Conservation (phyloP, 2,888 invertebrate genomes). For the Pinctada fucata region DNA sequence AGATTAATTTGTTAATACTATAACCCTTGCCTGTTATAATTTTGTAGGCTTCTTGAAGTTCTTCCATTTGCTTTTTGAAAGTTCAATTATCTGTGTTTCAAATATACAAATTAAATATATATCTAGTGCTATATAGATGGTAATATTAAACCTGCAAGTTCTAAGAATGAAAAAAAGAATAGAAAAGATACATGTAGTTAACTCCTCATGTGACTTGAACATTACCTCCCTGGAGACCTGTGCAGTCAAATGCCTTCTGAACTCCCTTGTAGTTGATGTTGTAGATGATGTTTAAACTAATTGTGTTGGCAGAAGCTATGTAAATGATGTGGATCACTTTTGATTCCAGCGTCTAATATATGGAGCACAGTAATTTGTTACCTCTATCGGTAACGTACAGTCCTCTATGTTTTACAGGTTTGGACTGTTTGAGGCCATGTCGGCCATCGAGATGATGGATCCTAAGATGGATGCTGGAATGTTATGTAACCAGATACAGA, state of each 20-base stretch:
- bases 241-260: neutral
- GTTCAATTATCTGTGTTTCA: no score
- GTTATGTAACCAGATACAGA: slow-evolving; percentile 88
- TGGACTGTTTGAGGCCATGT: slow-evolving; percentile 96
- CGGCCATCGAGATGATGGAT: slow-evolving; percentile 99
- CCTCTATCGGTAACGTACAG: no score
- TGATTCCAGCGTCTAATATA: no score
- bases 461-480: slow-evolving; percentile 99
- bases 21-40: no score
- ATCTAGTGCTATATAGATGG: no score
- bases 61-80: no score
- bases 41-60: no score
- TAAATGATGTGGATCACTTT: no score
- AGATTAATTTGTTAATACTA: no score
- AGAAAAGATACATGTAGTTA: neutral
- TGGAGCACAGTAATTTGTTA: no score
- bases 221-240: neutral
- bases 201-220: neutral
- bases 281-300: neutral
- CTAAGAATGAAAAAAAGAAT: neutral
- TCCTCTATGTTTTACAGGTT: slow-evolving; percentile 61
- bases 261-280: neutral
- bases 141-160: neutral
- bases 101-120: no score
- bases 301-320: no score